Conservation (phyloP, 2,113 vertebrate species). For the Mus musculus region DNA sequence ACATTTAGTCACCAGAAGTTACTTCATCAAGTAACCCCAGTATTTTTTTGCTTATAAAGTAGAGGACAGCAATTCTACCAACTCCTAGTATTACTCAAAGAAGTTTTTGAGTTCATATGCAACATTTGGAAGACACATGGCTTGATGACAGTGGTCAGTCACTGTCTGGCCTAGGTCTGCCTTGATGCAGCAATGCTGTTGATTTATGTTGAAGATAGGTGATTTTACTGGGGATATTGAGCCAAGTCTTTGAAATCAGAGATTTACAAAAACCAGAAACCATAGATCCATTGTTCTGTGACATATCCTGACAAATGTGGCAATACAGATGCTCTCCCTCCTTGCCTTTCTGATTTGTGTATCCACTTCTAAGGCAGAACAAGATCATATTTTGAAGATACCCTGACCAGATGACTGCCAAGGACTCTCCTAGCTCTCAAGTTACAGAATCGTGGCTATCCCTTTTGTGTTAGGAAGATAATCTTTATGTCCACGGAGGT, state of each 20-base stretch:
- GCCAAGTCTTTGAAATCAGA: constrained; percentile 12
- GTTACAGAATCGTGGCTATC: neutral
- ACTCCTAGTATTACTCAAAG: neutral
- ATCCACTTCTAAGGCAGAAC: neutral
- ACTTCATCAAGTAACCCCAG: neutral
- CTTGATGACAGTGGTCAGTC: neutral
- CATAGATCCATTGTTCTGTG: neutral
- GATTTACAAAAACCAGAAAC: neutral
- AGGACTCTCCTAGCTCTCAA: neutral
- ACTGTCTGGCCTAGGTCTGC: neutral
- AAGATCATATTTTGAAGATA: neutral
- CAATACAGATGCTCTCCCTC: neutral
- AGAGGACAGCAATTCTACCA: neutral
- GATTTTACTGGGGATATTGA: neutral
- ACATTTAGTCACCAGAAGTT: neutral
- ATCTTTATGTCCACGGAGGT: constrained; percentile 34
- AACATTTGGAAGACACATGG: neutral
- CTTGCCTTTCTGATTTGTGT: neutral
- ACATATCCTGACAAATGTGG: constrained; percentile 5
- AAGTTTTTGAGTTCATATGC: neutral
- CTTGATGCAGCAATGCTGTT: neutral
- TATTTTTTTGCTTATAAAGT: neutral
- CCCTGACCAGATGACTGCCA: neutral
- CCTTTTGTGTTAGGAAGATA: constrained; percentile 24
- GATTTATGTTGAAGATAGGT: neutral